phyloP scores from a whole-genome alignment of 2,888 invertebrate genomes.

The Xestoiulus laeticollis region DNA sequence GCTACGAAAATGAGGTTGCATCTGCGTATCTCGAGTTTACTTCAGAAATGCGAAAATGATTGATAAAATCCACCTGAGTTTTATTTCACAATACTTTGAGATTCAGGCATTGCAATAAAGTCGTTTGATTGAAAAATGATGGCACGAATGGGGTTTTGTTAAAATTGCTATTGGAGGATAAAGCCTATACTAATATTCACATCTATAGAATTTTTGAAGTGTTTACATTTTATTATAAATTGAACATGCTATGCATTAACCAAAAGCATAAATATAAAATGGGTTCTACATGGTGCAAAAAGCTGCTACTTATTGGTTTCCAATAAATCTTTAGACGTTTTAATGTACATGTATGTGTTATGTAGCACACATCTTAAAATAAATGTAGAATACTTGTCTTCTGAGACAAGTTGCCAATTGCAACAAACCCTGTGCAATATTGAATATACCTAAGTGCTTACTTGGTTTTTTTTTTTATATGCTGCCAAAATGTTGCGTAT shows the following conservation, averaged over 20 bases:
- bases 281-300: neutral
- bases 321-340: neutral
- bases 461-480: too few relatives aligned
- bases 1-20: neutral
- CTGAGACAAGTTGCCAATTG: too few relatives aligned
- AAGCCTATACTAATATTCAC: neutral
- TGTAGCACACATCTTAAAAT: neutral
- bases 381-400: too few relatives aligned
- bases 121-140: neutral
- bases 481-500: too few relatives aligned
- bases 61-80: slow-evolving; percentile 20
- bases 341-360: neutral
- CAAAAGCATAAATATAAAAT: neutral
- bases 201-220: neutral
- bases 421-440: too few relatives aligned
- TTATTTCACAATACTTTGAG: neutral
- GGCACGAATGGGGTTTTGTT: neutral
- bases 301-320: neutral
- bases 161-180: neutral
- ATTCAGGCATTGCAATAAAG: neutral
- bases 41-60: slow-evolving; percentile 20
- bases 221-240: slow-evolving; percentile 30
- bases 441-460: too few relatives aligned
- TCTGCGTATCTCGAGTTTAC: neutral
- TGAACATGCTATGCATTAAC: neutral